These are phyloP conservation scores for Numida meleagris DNA, from an alignment of 2,113 vertebrate species.

Conservation along the genomic window DNA sequence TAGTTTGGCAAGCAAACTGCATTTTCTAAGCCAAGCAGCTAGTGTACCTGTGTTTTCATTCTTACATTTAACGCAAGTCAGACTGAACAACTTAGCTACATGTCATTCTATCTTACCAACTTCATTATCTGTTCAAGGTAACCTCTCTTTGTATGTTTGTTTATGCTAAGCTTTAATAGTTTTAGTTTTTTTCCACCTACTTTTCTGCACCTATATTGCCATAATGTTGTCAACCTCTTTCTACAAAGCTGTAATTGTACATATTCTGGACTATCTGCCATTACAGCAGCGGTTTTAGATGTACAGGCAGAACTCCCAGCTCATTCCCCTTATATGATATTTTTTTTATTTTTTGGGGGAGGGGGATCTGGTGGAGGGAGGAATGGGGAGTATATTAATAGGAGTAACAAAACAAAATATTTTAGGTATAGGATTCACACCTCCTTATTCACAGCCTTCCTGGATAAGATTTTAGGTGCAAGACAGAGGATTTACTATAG, in stretches of 20 bases:
- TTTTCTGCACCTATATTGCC: background rate
- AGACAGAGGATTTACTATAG: background rate
- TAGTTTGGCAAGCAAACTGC: too few relatives aligned
- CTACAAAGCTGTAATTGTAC: background rate
- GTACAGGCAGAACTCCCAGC: too few relatives aligned
- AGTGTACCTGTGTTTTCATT: too few relatives aligned
- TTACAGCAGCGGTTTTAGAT: background rate
- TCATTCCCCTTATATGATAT: background rate
- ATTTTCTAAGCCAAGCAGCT: too few relatives aligned
- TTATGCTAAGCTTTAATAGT: too few relatives aligned
- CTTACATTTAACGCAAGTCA: too few relatives aligned
- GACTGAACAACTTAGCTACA: too few relatives aligned
- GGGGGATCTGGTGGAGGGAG: too few relatives aligned
- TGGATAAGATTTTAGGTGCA: background rate
- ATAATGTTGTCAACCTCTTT: background rate
- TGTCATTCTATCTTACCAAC: too few relatives aligned
- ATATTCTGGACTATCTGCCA: background rate
- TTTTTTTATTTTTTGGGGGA: background rate
- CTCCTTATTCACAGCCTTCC: background rate
- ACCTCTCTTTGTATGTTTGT: too few relatives aligned
- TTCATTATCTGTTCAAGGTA: too few relatives aligned
- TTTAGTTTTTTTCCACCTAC: too few relatives aligned
- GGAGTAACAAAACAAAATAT: background rate
- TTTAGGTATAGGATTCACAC: background rate
- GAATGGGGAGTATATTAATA: background rate